These are phyloP conservation scores for Hydrozoanthus tunicans DNA, from an alignment of 64 coral and sea anemone species.

Conservation along the genomic window DNA sequence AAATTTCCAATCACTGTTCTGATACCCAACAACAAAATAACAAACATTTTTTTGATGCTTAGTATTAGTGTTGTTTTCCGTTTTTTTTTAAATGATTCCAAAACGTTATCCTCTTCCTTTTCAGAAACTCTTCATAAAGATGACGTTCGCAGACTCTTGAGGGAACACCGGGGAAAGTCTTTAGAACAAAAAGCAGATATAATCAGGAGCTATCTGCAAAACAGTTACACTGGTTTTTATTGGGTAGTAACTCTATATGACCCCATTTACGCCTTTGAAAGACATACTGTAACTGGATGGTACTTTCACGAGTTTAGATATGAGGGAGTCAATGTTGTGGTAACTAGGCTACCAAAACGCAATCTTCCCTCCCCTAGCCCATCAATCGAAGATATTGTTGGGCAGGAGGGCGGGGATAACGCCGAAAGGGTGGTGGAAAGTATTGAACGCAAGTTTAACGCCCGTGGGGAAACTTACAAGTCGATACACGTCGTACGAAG, in stretches of 20 bases:
- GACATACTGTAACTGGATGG: background rate
- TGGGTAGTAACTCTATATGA: constrained; percentile 32
- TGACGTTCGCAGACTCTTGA: background rate
- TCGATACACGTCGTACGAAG: constrained; percentile 16
- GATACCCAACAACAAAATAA: no score
- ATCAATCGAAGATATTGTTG: background rate
- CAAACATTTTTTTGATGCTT: no score
- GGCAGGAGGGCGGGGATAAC: background rate
- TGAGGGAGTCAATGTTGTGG: constrained; percentile 12
- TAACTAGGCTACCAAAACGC: constrained; percentile 7
- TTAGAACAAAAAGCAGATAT: background rate
- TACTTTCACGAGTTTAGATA: constrained; percentile 5
- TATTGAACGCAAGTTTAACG: background rate
- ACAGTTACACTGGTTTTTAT: background rate
- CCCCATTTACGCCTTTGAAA: background rate
- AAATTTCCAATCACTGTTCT: no score
- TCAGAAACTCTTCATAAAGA: constrained; percentile 26
- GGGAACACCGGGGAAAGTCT: background rate
- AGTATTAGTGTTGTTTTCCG: no score
- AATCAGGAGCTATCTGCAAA: background rate
- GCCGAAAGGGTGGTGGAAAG: background rate
- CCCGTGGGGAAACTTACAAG: background rate
- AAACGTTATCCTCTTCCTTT: background rate
- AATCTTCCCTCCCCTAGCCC: background rate
- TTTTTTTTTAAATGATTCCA: no score